Evolutionary conservation across 2,113 vertebrate genomes (phyloP), one percentile per base, ranked within the genome.

Genomic region (Eretmochelys imbricata): DNA sequence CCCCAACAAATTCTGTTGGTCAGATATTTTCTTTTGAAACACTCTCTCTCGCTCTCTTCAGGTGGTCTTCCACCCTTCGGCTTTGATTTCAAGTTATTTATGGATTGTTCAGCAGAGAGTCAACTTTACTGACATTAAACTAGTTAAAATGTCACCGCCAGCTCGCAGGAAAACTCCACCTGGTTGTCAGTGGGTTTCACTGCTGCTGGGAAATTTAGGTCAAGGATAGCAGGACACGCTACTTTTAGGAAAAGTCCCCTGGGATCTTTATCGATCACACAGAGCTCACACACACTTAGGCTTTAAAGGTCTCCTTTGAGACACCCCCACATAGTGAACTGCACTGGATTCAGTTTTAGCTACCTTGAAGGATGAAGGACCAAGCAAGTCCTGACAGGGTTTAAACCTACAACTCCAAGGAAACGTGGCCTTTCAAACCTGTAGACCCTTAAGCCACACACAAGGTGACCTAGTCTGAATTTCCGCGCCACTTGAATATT

Each of bases 181-280:
- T 80, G 1, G 0, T 12, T 0, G 0, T 57, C 88, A 87, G 59
- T 91, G 22, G 78, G 46, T 75, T 50, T 53, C 88, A 80, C 88
- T 53, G 0, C 83, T 76, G 53, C 93, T n/a, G 78, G 75, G 85
- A 89, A 93, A 97, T 94, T 85, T 87, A 91, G 96, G 95, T 87
- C 90, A 97, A 96, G 92, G 94, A 89, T 89, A 89, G 79, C 48
- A 91, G 90, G 93, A 93, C 80, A 57, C 1, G 2, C 42, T 31
- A 9, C 78, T 0, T 4, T 42, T 53, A 1, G 0, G 51, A 80
- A 80, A 80, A 80, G 82, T 54, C 83, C 25, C 93, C 86, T 42
- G n/a, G 65, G 81, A 94, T 62, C 75, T 50, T 82, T 0, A 29
- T 1, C 62, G 91, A 62, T 51, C 89, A 93, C 78, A 79, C 35